These are phyloP conservation scores for Notarius lentiginosus DNA, from an alignment of 2,113 vertebrate genomes.

Conservation along the genomic window DNA sequence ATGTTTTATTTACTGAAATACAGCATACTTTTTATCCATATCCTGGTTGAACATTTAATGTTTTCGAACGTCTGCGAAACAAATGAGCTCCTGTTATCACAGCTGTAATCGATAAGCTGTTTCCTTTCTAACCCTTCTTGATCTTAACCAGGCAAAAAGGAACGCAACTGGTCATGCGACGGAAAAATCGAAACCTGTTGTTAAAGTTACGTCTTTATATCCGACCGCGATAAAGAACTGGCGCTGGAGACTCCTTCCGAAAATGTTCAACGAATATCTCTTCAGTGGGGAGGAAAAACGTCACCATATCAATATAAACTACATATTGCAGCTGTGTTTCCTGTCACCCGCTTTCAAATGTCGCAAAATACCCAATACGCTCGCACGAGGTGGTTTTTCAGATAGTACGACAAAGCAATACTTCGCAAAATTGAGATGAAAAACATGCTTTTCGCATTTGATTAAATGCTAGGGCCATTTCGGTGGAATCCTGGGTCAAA, in stretches of 20 bases:
- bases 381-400: too few species aligned
- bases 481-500: too few species aligned
- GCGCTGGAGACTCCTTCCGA: neutral
- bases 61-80: neutral
- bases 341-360: too few species aligned
- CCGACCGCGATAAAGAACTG: neutral
- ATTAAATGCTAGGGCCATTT: too few species aligned
- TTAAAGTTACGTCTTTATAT: neutral
- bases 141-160: neutral
- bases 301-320: neutral
- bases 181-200: neutral
- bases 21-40: neutral
- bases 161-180: neutral
- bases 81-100: neutral
- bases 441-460: too few species aligned
- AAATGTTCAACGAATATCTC: neutral
- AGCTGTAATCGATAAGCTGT: neutral
- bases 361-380: too few species aligned
- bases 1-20: neutral
- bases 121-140: neutral
- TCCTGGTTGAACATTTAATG: neutral
- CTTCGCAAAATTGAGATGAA: too few species aligned
- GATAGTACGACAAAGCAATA: too few species aligned
- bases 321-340: too few species aligned
- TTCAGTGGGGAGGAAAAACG: neutral